phyloP scores from a whole-genome alignment of 92 coral and sea anemone species.

The Nematostella vectensis region DNA sequence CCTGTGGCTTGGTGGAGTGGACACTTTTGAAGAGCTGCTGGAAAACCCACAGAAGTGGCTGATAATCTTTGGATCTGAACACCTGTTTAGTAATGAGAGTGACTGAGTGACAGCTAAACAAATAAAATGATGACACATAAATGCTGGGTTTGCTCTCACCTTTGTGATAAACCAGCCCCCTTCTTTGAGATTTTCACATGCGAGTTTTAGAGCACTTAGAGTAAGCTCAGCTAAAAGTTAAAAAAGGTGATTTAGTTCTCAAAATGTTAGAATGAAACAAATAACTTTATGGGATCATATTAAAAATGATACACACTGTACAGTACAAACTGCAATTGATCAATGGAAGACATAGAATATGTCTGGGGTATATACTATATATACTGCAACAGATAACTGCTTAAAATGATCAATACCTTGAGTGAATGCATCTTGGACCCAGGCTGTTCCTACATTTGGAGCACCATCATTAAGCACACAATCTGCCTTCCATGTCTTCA shows the following conservation, averaged over 20 bases:
- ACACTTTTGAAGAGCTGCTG: constrained; percentile 92
- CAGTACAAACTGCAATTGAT: too few species aligned
- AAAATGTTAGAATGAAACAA: background rate
- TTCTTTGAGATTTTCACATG: constrained; percentile 71
- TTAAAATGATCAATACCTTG: constrained; percentile 54
- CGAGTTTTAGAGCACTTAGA: constrained; percentile 82
- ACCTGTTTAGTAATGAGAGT: constrained; percentile 45
- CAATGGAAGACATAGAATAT: too few species aligned
- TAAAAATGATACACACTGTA: too few species aligned
- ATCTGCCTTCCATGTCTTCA: constrained; percentile 95
- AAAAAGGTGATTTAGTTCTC: background rate
- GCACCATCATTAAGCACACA: constrained; percentile 98
- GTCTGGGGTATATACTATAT: too few species aligned
- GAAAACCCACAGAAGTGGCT: constrained; percentile 89
- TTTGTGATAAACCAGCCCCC: constrained; percentile 99
- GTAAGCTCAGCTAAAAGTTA: constrained; percentile 69
- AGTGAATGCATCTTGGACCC: constrained; percentile 94
- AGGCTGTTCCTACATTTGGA: constrained; percentile 95
- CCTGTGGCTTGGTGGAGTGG: constrained; percentile 96
- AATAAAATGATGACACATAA: too few species aligned
- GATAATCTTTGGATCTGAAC: constrained; percentile 95
- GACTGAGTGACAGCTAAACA: too few species aligned
- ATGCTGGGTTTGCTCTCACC: too few species aligned
- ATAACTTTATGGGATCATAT: too few species aligned
- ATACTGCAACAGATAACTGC: too few species aligned